phyloP scores from a whole-genome alignment of 2,113 vertebrate genomes.

The Pagrus major region DNA sequence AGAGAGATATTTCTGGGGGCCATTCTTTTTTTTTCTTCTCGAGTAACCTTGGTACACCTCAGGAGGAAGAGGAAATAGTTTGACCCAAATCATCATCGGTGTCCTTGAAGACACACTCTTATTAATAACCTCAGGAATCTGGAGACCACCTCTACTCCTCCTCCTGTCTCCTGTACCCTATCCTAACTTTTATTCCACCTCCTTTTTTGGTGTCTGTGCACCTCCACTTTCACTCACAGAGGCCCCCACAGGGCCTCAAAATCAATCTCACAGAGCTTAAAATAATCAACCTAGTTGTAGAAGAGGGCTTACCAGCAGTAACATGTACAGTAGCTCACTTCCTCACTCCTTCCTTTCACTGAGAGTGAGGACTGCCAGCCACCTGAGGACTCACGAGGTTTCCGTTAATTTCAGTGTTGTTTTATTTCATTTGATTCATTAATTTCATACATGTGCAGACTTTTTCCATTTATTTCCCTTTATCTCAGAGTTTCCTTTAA shows the following conservation, averaged over 20 bases:
- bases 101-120: slow-evolving; percentile 70
- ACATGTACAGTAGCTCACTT: slow-evolving; percentile 49
- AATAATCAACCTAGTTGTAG: slow-evolving; percentile 79
- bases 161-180: slow-evolving; percentile 18
- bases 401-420: neutral
- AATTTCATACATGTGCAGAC: neutral
- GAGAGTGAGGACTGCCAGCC: slow-evolving; percentile 18
- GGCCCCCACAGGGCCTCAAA: slow-evolving; percentile 61
- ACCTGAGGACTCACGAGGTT: neutral
- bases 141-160: slow-evolving; percentile 58
- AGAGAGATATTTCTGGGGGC: slow-evolving; percentile 35
- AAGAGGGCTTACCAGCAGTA: slow-evolving; percentile 50
- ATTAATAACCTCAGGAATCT: slow-evolving; percentile 75
- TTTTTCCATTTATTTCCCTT: neutral
- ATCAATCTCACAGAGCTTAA: slow-evolving; percentile 76
- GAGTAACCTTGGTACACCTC: slow-evolving; percentile 54
- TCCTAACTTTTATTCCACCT: slow-evolving; percentile 52
- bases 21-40: slow-evolving; percentile 33
- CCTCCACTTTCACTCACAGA: slow-evolving; percentile 54
- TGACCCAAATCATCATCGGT: slow-evolving; percentile 68
- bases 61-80: slow-evolving; percentile 67
- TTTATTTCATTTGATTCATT: neutral
- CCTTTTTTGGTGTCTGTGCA: slow-evolving; percentile 35
- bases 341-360: slow-evolving; percentile 13
- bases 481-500: neutral